phyloP scores from a whole-genome alignment of 2,797 vertebrate species.

The Eospalax fontanierii region DNA sequence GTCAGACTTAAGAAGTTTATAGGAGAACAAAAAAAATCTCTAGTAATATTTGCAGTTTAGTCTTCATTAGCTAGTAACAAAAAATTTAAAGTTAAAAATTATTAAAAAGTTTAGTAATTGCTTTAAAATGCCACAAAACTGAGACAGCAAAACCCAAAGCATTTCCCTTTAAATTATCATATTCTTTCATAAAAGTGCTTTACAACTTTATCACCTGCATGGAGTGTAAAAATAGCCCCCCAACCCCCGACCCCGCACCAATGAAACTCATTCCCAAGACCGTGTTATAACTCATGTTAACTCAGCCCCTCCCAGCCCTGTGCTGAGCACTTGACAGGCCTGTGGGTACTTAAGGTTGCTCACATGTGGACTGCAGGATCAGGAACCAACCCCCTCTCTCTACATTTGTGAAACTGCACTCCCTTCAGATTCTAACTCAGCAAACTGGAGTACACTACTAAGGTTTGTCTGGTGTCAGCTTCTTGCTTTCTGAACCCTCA shows the following conservation, averaged over 20 bases:
- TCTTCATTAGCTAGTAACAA: conserved; percentile 75
- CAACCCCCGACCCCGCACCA: too few relatives aligned
- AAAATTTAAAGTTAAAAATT: conserved; percentile 68
- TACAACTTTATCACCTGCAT: conserved; percentile 54
- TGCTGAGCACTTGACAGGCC: not conserved
- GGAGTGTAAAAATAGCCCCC: conserved; percentile 76
- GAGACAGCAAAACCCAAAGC: conserved; percentile 55
- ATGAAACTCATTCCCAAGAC: not conserved
- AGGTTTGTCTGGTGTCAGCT: conserved; percentile 30
- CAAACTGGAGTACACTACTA: conserved; percentile 1
- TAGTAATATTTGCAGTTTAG: conserved; percentile 74
- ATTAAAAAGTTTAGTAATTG: conserved; percentile 57
- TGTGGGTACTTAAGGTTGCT: not conserved
- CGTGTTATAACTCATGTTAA: not conserved
- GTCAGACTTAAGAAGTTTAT: conserved; percentile 68
- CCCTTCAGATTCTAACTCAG: not conserved
- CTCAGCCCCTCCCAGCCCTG: not conserved
- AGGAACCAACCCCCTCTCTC: not conserved
- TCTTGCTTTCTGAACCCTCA: conserved; percentile 37
- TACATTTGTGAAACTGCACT: not conserved
- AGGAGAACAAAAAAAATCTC: conserved; percentile 73
- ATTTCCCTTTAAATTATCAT: conserved; percentile 58
- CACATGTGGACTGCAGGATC: rapidly evolving
- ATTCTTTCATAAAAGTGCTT: conserved; percentile 66
- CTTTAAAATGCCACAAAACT: conserved; percentile 68